phyloP scores from a whole-genome alignment of 2,888 invertebrate species.

The Watsonalla cultraria region DNA sequence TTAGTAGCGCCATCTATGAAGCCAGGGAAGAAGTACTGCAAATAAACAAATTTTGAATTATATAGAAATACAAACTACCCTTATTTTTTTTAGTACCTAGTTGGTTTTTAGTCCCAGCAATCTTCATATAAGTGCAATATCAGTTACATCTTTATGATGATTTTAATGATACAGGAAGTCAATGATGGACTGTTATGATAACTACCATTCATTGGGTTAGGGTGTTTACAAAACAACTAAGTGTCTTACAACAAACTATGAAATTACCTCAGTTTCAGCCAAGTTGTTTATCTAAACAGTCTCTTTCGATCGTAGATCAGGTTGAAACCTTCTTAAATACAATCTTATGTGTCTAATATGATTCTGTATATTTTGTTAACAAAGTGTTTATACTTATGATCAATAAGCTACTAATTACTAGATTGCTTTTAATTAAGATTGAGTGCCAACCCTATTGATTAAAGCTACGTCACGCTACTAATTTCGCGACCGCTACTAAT shows the following conservation, averaged over 20 bases:
- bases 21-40: too few relatives aligned
- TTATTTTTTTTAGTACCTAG: too few relatives aligned
- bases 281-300: background rate
- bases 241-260: background rate
- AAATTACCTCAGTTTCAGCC: background rate
- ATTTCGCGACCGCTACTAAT: conserved; percentile 45
- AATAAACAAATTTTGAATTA: too few relatives aligned
- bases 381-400: too few relatives aligned
- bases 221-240: background rate
- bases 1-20: too few relatives aligned
- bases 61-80: too few relatives aligned
- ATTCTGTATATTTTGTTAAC: too few relatives aligned
- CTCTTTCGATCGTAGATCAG: background rate
- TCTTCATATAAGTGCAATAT: background rate
- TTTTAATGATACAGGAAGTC: background rate
- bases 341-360: too few relatives aligned
- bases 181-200: background rate
- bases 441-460: conserved; percentile 29
- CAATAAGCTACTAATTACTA: too few relatives aligned
- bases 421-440: background rate
- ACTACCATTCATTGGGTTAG: background rate
- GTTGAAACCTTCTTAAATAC: background rate
- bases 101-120: too few relatives aligned
- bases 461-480: conserved; percentile 48
- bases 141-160: background rate